These are phyloP conservation scores for Myotis lucifugus DNA, from an alignment of 2,113 vertebrate genomes.

Conservation along the genomic window DNA sequence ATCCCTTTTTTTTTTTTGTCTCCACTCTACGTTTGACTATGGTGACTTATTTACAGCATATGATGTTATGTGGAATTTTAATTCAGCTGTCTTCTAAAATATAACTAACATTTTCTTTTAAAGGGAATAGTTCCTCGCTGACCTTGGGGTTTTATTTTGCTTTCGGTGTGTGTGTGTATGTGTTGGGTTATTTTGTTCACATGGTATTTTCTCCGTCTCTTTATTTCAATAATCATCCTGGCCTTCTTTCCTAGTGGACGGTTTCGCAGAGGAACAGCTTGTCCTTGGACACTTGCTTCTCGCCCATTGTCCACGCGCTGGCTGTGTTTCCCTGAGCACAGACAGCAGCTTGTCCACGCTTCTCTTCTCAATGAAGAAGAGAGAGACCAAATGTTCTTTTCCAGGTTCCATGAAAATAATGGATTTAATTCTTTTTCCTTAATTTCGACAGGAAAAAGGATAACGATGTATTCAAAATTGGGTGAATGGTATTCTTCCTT, in stretches of 20 bases:
- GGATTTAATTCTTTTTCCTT: background rate
- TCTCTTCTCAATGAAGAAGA: background rate
- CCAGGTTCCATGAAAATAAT: background rate
- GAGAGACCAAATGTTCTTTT: background rate
- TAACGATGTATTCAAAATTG: background rate
- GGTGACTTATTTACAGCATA: background rate
- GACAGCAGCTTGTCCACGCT: background rate
- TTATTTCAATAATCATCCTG: background rate
- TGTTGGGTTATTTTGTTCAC: constrained; percentile 7
- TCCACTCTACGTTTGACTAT: background rate
- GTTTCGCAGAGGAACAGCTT: background rate
- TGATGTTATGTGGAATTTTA: background rate
- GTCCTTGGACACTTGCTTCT: background rate
- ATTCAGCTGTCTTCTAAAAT: background rate
- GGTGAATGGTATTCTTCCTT: background rate
- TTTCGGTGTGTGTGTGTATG: background rate
- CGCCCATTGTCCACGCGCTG: background rate
- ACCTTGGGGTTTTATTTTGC: background rate
- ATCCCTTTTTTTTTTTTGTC: background rate
- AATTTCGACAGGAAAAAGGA: background rate
- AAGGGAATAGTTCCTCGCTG: background rate
- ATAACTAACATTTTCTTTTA: background rate
- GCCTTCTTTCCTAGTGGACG: background rate
- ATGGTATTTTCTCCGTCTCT: background rate
- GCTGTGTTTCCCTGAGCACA: background rate